Evolutionary conservation across 1,140 invertebrate species (phyloP), one percentile per base, ranked within the genome.

Genomic region (Brachionus plicatilis): DNA sequence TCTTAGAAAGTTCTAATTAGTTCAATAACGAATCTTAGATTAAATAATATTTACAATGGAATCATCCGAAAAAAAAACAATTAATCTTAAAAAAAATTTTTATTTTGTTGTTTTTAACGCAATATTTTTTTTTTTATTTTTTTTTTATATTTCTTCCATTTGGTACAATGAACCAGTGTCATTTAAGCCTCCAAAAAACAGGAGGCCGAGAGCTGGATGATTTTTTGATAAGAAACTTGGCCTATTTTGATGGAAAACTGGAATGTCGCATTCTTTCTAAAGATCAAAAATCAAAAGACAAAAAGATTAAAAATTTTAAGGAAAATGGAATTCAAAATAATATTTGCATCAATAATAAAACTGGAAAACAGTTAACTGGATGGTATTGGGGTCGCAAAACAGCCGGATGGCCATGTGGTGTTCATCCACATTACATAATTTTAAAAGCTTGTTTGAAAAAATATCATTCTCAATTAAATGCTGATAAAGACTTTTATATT

Each of bases 381-480:
- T 99, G 97, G 97, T 91, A 99, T 70, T 98, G 99, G 90, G 98
- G 96, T 88, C 92, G 97, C 87, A 98, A 98, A 90, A 98, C 96
- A 8, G 98, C 96, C n/a, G 97, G 97, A 68, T 99, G 97, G 97
- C 95, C 95, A 87, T 99, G 97, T 91, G 97, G 97, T 75, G 91
- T 99, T 20, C 97, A 99, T 90, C 96, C 97, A 14, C 91, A 99
- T 91, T 99, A 95, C 94, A 99, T 96, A 14, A 96, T 99, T 91
- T 89, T 99, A 82, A 95, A 94, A 11, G 93, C 92, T 87, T 95
- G 95, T 90, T 14, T 70, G 9, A 7, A 29, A 33, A 70, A 29
- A 33, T 33, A n/a, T 2, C 17, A 33, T 70, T 33, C 20, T 11
- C 60, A 66, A 66, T 66, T 24, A 20, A 24, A 66, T 14, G 1